A percentile compares a stretch with the other conserved stretches of the same genome.
Evolutionary conservation across 2,113 vertebrate genomes (phyloP).

Genomic region (Cyanoramphus novaezelandiae): DNA sequence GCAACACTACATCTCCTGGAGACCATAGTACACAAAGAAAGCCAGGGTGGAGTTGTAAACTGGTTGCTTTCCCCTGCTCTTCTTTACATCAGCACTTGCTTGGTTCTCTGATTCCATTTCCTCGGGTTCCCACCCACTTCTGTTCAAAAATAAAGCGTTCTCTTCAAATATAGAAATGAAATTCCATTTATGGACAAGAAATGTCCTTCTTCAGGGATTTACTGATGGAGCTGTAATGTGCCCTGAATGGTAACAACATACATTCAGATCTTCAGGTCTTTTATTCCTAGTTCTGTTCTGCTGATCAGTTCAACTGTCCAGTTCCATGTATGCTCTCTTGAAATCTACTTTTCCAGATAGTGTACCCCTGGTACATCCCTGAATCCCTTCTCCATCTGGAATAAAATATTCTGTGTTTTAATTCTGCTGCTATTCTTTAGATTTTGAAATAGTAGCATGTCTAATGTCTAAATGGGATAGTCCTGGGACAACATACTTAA

Average conservation of each 20-base stretch:
- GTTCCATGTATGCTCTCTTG: not conserved
- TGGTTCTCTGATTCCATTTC: fast-evolving
- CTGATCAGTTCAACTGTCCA: not conserved
- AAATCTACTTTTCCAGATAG: not conserved
- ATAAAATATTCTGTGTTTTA: not conserved
- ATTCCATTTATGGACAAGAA: not conserved
- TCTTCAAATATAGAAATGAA: not conserved
- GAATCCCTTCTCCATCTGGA: not conserved
- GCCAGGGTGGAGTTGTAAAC: not conserved
- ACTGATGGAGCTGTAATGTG: not conserved
- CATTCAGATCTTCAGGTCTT: not conserved
- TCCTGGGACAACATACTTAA: not conserved
- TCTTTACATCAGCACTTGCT: not conserved
- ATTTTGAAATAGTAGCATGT: not conserved
- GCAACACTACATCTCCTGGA: not conserved
- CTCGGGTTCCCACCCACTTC: not conserved
- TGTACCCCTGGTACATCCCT: not conserved
- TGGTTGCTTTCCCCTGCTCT: not conserved
- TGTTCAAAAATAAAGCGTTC: not conserved
- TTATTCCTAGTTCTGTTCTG: not conserved
- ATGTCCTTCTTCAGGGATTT: not conserved
- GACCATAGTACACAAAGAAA: not conserved
- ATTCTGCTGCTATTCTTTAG: not conserved
- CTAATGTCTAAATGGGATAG: not conserved
- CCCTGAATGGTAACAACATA: not conserved